phyloP scores from a whole-genome alignment of 2,113 vertebrate genomes.

The Ornithorhynchus anatinus region DNA sequence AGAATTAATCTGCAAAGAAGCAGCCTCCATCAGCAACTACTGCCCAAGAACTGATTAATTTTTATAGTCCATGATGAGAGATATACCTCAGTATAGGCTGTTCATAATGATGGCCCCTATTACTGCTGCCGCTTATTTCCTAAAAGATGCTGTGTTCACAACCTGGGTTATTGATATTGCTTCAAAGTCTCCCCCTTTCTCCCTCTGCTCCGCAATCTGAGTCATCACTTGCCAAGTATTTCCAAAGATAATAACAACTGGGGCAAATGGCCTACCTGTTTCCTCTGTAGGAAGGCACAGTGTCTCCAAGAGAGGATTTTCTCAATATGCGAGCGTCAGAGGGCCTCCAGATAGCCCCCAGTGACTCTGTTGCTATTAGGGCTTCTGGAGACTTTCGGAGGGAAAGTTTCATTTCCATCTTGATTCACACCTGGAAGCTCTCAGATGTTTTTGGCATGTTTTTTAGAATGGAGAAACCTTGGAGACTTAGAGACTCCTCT shows the following conservation, averaged over 20 bases:
- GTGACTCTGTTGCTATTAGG: no score
- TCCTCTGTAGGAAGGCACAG: accelerated
- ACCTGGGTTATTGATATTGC: background rate
- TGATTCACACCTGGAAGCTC: no score
- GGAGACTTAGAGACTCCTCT: no score
- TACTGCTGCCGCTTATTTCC: background rate
- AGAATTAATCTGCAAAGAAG: background rate
- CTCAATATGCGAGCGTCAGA: no score
- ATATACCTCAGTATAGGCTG: background rate
- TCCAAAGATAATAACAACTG: background rate
- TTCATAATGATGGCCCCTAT: background rate
- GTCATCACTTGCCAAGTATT: background rate
- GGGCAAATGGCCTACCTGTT: background rate
- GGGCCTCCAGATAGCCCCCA: no score
- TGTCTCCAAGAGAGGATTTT: background rate
- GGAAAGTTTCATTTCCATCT: no score
- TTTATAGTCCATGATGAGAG: conserved; percentile 10
- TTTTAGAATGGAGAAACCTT: no score
- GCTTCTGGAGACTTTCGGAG: no score
- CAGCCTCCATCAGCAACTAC: conserved; percentile 6
- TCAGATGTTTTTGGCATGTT: no score
- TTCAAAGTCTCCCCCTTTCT: background rate
- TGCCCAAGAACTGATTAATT: conserved; percentile 31
- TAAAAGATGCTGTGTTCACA: conserved; percentile 22
- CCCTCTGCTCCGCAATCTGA: background rate